These are phyloP conservation scores for Brachynemurus nebulosus DNA, from an alignment of 2,888 invertebrate genomes.

Conservation along the genomic window DNA sequence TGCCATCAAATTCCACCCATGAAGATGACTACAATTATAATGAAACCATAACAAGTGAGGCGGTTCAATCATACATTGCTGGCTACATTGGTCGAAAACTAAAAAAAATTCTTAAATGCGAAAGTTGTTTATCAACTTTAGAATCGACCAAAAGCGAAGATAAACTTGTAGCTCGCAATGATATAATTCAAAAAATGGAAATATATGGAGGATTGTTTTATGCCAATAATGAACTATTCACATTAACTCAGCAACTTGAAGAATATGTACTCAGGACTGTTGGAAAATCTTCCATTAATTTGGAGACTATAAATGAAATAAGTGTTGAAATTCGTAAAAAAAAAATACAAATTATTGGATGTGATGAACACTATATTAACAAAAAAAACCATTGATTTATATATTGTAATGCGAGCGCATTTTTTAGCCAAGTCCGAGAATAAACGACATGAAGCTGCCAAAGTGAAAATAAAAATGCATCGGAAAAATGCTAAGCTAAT, in stretches of 20 bases:
- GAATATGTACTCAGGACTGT: neutral
- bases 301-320: neutral
- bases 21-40: neutral
- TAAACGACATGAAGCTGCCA: neutral
- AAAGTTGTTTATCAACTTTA: neutral
- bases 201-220: neutral
- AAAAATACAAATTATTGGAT: neutral
- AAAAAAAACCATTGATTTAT: neutral
- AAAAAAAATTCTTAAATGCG: neutral
- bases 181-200: neutral
- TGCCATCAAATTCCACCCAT: constrained; percentile 1
- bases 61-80: neutral
- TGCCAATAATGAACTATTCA: neutral
- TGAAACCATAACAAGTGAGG: neutral
- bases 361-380: neutral
- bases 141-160: neutral
- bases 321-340: neutral
- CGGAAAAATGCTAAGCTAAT: neutral
- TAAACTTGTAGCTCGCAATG: neutral
- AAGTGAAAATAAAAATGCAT: neutral
- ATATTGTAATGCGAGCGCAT: neutral
- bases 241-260: neutral
- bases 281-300: neutral
- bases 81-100: neutral
- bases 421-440: neutral